Conservation (phyloP, 1,140 invertebrate species). For the Zophobas morio region DNA sequence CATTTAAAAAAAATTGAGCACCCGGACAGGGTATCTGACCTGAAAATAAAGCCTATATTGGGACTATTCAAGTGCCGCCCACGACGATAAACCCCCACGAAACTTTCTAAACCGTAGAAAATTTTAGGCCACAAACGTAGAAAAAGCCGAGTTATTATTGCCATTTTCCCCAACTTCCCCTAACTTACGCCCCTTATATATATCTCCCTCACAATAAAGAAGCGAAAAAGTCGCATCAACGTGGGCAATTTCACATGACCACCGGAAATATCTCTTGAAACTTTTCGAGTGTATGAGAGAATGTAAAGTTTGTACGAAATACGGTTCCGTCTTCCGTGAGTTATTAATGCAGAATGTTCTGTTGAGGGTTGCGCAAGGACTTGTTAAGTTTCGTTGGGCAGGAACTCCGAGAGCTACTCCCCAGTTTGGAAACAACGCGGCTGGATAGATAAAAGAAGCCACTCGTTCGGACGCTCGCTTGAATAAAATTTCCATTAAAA, state of each 20-base stretch:
- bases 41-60: too few relatives aligned
- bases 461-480: not conserved
- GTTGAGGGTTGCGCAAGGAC: constrained; percentile 2
- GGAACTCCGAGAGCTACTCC: not conserved
- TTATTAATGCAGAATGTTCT: constrained; percentile 25
- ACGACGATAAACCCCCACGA: too few relatives aligned
- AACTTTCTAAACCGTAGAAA: too few relatives aligned
- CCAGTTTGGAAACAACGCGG: not conserved
- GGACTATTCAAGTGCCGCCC: too few relatives aligned
- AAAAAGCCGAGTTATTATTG: too few relatives aligned
- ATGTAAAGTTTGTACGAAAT: constrained; percentile 20
- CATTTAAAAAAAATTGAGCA: too few relatives aligned
- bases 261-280: constrained; percentile 16
- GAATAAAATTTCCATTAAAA: constrained; percentile 38
- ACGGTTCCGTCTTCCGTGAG: constrained; percentile 13
- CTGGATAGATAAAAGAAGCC: not conserved
- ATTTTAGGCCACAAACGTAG: too few relatives aligned
- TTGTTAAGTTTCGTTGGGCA: constrained; percentile 8
- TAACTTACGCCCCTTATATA: constrained; percentile 3
- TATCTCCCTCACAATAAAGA: constrained; percentile 9
- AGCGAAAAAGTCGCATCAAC: constrained; percentile 10
- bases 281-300: constrained; percentile 18
- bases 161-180: not conserved
- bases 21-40: too few relatives aligned
- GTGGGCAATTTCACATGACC: constrained; percentile 12